Evolutionary conservation across 2,797 vertebrate genomes (phyloP).

Genomic region (Sebastes iracundus): DNA sequence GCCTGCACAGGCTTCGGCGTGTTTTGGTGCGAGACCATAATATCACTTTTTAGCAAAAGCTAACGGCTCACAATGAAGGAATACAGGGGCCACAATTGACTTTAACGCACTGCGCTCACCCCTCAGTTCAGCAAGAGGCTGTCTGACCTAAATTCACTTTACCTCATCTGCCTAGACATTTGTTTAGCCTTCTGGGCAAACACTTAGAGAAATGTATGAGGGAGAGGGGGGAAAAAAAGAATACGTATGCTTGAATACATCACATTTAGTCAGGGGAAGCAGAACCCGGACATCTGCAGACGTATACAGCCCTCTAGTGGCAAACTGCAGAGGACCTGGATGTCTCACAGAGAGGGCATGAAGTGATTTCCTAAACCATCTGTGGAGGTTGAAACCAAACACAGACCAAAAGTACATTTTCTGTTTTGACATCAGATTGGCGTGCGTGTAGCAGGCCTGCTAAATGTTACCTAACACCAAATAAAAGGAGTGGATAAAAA

Average conservation of each 20-base stretch:
- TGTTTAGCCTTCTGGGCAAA: constrained; percentile 89
- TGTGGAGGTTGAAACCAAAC: constrained; percentile 60
- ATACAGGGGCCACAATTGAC: constrained; percentile 71
- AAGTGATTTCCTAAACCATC: constrained; percentile 56
- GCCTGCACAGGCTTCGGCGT: background rate
- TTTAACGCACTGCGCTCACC: constrained; percentile 73
- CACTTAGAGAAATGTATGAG: constrained; percentile 86
- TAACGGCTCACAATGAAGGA: constrained; percentile 52
- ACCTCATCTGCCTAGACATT: constrained; percentile 87
- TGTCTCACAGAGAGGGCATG: constrained; percentile 30
- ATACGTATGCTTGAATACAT: constrained; percentile 81
- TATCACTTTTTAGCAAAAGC: constrained; percentile 60
- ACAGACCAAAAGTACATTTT: constrained; percentile 40
- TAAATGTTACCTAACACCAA: constrained; percentile 52
- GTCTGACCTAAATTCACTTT: constrained; percentile 86
- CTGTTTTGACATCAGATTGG: constrained; percentile 51
- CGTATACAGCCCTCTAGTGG: constrained; percentile 86
- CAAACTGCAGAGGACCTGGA: constrained; percentile 29
- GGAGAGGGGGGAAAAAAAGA: constrained; percentile 52
- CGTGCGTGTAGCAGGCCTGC: constrained; percentile 20
- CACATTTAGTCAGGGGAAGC: constrained; percentile 63
- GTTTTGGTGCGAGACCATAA: constrained; percentile 9
- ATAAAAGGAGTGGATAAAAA: constrained; percentile 27
- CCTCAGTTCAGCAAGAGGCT: constrained; percentile 75
- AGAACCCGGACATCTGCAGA: constrained; percentile 70